A percentile compares a stretch with the other conserved stretches of the same genome.
Evolutionary conservation across 92 coral and sea anemone genomes (phyloP).

Genomic region (Hydrozoanthus gracilis): DNA sequence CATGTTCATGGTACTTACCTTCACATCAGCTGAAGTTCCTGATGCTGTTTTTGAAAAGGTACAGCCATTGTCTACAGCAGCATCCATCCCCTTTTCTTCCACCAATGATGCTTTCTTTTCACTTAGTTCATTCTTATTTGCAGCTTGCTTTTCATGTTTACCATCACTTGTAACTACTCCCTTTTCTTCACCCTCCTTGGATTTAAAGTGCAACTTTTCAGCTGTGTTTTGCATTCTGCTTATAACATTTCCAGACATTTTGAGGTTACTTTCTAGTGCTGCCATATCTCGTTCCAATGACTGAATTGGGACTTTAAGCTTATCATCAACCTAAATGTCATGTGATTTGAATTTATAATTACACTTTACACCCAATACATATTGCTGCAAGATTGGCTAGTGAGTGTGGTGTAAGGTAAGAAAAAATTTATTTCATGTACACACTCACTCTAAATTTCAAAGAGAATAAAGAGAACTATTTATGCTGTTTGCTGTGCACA

Average conservation of each 20-base stretch:
- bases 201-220: slow-evolving; percentile 48
- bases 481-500: too few relatives aligned
- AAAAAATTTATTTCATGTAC: too few relatives aligned
- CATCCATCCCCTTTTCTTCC: slow-evolving; percentile 10
- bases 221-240: slow-evolving; percentile 70
- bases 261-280: slow-evolving; percentile 77
- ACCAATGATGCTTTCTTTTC: slow-evolving; percentile 18
- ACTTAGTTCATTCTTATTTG: slow-evolving; percentile 15
- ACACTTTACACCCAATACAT: neutral
- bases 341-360: neutral
- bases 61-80: slow-evolving; percentile 82
- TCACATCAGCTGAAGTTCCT: slow-evolving; percentile 92
- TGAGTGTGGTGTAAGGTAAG: too few relatives aligned
- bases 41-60: slow-evolving; percentile 80
- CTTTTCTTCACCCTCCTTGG: slow-evolving; percentile 6
- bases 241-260: slow-evolving; percentile 88
- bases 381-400: too few relatives aligned
- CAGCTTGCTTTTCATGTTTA: neutral
- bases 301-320: slow-evolving; percentile 80
- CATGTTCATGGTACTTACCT: slow-evolving; percentile 55
- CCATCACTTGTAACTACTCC: neutral
- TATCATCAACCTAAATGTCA: slow-evolving; percentile 52
- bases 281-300: slow-evolving; percentile 85
- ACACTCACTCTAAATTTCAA: too few relatives aligned
- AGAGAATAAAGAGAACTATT: too few relatives aligned